Base-by-base conservation (phyloP, 2,797 vertebrate species). In the Smutsia temminckii region DNA sequence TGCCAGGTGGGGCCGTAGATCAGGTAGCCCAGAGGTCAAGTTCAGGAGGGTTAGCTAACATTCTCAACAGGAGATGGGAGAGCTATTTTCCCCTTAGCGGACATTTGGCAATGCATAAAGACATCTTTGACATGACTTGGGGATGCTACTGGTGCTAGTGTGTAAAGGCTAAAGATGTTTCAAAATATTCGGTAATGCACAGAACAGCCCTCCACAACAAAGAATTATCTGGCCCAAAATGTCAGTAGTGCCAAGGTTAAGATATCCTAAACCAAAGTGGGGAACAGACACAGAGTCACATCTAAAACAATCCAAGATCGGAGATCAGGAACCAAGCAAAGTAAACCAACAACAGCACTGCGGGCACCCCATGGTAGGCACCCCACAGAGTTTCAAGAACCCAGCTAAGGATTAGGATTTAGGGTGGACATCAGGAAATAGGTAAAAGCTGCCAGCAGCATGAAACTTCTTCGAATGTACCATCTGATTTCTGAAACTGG, bases 401-500 rank as follows among this genome's bases (percentile, higher is more conserved):
- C 25, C 34, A 77, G 27, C 61, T 61, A 66, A 91, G 51, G 66
- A 59, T 59, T 25, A 95, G 32, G 59, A 75, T 59, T 94, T 64
- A 85, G n/a, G 29, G 17, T 49, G 92, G 59, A 78, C 37, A 29
- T 74, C 55, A 88, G 77, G 66, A 69, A 51, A 46, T 18, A 72
- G 84, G 59, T 23, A 72, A 37, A 86, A 79, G 74, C 53, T 29
- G 59, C 49, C 63, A 37, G 63, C 59, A 89, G 72, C 27, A 55
- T 34, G 42, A 75, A 57, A 74, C 20, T 51, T 71, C 61, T 72
- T 77, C 61, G 68, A 61, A 81, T 32, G 23, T 51, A 20, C 85
- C 81, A 55, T 85, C 83, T 93, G 59, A 25, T 91, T 85, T 88
- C 59, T 86, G 85, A 87, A 94, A 27, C 42, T 85, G 63, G 25